Conservation (phyloP, 2,113 vertebrate species). For the Tragelaphus scriptus region DNA sequence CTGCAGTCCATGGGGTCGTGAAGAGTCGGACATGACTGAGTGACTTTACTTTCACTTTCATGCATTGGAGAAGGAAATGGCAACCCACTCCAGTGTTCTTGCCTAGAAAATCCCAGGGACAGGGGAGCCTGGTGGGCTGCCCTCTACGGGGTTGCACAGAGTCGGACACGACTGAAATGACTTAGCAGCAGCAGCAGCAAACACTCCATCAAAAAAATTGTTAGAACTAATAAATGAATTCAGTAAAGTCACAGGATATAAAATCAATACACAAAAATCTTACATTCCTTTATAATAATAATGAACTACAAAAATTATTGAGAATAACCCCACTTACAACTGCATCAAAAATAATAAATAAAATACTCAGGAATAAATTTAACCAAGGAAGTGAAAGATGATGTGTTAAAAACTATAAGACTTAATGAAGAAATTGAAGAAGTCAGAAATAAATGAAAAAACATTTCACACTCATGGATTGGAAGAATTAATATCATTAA, state of each 20-base stretch:
- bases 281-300: neutral
- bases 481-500: neutral
- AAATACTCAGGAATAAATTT: neutral
- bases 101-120: no score
- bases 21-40: no score
- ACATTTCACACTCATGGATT: neutral
- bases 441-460: neutral
- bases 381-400: neutral
- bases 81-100: no score
- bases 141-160: no score
- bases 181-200: neutral
- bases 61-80: no score
- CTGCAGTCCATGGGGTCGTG: no score
- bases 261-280: neutral
- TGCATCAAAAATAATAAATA: neutral
- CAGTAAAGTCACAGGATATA: neutral
- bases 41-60: no score
- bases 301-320: neutral
- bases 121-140: no score
- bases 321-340: neutral
- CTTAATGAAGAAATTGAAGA: neutral
- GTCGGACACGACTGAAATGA: no score
- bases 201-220: neutral
- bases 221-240: neutral
- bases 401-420: neutral